Conservation (phyloP, 2,113 vertebrate species). For the Acrocephalus kingi region DNA sequence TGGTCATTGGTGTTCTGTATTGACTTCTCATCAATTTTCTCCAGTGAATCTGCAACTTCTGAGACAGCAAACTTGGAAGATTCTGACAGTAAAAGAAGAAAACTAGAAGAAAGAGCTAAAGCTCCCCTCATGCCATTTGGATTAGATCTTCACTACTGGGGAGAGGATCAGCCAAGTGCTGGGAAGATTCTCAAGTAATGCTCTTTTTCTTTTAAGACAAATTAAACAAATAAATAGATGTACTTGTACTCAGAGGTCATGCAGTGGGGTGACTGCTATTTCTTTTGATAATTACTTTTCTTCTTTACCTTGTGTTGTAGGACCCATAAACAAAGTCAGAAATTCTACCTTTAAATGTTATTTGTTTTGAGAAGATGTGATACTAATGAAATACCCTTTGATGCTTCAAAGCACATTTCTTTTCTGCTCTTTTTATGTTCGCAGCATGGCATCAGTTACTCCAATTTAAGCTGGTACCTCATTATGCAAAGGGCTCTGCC, state of each 20-base stretch:
- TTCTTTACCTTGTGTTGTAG: not conserved
- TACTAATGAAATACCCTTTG: conserved; percentile 59
- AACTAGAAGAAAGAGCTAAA: conserved; percentile 62
- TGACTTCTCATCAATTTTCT: conserved; percentile 31
- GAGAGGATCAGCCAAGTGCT: conserved; percentile 81
- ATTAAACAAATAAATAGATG: conserved; percentile 50
- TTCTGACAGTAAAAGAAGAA: conserved; percentile 13
- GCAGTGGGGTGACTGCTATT: not conserved
- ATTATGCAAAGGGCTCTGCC: not conserved
- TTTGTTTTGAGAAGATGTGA: conserved; percentile 36
- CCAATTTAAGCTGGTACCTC: not conserved
- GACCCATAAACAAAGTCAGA: conserved; percentile 31
- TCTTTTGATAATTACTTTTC: conserved; percentile 49
- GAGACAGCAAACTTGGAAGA: not conserved
- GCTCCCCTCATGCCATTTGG: conserved; percentile 89
- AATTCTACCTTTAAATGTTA: conserved; percentile 32
- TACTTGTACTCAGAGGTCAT: conserved; percentile 20
- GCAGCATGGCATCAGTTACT: not conserved
- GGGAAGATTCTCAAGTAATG: conserved; percentile 89
- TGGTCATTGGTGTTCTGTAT: not conserved
- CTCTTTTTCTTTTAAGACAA: conserved; percentile 41
- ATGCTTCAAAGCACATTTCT: conserved; percentile 34
- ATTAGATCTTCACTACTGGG: conserved; percentile 92
- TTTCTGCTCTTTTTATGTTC: conserved; percentile 27
- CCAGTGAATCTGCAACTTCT: not conserved